Conservation (phyloP, 2,888 invertebrate species). For the Andrena trimmerana region DNA sequence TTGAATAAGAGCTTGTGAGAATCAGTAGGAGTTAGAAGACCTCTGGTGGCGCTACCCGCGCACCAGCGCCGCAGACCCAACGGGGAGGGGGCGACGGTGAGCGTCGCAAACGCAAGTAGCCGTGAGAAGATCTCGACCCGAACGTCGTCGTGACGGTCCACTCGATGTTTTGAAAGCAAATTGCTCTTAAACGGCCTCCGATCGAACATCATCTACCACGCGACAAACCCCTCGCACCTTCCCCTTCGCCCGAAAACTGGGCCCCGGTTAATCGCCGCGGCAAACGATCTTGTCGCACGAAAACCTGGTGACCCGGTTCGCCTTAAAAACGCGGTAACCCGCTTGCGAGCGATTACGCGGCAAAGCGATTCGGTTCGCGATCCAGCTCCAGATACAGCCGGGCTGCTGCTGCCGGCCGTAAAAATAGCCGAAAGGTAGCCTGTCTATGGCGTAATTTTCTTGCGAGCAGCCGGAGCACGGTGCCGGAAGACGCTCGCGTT, state of each 20-base stretch:
- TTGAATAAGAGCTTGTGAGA: no score
- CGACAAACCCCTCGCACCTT: background rate
- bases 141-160: slow-evolving; percentile 15
- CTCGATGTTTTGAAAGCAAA: slow-evolving; percentile 11
- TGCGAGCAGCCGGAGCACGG: background rate
- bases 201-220: background rate
- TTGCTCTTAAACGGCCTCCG: background rate
- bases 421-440: background rate
- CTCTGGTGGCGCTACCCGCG: background rate
- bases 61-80: background rate
- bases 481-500: slow-evolving; percentile 53
- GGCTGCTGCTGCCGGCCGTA: background rate
- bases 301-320: slow-evolving; percentile 15
- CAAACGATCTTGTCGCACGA: slow-evolving; percentile 14
- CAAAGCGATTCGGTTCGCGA: background rate
- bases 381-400: background rate
- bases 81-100: background rate
- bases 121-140: slow-evolving; percentile 31
- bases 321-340: slow-evolving; percentile 6
- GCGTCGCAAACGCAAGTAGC: background rate
- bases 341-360: background rate
- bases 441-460: background rate
- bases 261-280: background rate
- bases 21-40: no score
- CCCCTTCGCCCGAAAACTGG: background rate